These are phyloP conservation scores for Athripsodes cinereus DNA, from an alignment of 2,888 invertebrate genomes.

Conservation along the genomic window DNA sequence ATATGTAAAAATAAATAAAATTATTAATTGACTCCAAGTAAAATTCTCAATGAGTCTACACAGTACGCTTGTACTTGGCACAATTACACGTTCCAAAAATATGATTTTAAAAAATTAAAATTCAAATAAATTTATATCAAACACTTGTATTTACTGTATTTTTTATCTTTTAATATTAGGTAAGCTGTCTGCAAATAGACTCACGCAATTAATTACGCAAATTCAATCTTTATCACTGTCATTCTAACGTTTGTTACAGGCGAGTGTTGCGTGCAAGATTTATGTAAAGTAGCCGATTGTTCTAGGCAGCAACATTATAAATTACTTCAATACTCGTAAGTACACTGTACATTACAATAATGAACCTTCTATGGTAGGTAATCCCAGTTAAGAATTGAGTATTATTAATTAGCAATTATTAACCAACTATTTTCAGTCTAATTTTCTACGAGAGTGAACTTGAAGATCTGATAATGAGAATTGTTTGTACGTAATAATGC, in stretches of 20 bases:
- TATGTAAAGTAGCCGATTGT: neutral
- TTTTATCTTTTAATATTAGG: neutral
- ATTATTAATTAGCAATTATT: no score
- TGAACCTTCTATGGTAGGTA: neutral
- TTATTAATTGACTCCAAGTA: no score
- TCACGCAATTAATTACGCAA: neutral
- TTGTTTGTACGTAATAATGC: neutral
- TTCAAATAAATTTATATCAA: no score
- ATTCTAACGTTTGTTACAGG: neutral
- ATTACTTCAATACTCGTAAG: neutral
- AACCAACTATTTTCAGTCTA: neutral
- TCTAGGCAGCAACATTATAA: neutral
- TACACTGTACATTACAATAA: neutral
- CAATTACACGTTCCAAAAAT: no score
- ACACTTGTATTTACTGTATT: no score
- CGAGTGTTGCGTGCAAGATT: neutral
- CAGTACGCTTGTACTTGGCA: no score
- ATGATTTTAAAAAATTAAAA: no score
- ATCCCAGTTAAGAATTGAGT: neutral
- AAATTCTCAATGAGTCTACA: no score
- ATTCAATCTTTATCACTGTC: slow-evolving; percentile 1
- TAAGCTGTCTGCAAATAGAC: neutral
- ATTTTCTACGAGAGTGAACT: neutral
- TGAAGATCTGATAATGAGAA: neutral
- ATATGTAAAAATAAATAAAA: no score